These are phyloP conservation scores for Erpornis zantholeuca DNA, from an alignment of 2,113 vertebrate genomes.

Conservation along the genomic window DNA sequence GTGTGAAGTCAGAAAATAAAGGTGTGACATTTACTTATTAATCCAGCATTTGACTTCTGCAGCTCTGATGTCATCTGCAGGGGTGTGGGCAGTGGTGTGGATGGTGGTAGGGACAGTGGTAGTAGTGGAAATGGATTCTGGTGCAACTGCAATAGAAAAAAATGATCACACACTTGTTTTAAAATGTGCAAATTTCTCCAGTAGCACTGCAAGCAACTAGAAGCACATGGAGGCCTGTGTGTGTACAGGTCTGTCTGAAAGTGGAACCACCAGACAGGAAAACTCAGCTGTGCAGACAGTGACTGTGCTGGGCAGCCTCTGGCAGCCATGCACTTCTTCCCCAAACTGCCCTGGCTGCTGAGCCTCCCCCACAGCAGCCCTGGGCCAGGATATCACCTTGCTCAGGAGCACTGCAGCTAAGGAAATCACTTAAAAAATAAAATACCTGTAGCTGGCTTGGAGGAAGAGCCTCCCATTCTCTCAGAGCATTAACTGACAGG, in stretches of 20 bases:
- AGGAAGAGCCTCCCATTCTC: background rate
- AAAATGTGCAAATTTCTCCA: rapidly evolving
- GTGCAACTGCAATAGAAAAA: background rate
- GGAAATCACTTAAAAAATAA: background rate
- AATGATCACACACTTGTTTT: background rate
- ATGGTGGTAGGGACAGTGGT: background rate
- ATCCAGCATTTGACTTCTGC: background rate
- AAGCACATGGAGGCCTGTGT: rapidly evolving
- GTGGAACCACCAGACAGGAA: background rate
- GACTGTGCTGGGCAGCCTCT: background rate
- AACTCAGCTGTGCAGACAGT: rapidly evolving
- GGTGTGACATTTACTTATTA: background rate
- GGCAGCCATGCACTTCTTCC: background rate
- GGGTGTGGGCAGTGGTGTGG: background rate
- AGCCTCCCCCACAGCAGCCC: background rate
- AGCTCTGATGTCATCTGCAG: background rate
- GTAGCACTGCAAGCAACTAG: background rate
- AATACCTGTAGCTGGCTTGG: background rate
- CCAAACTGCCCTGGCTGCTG: rapidly evolving
- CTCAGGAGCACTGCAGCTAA: background rate
- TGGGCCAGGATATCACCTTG: background rate
- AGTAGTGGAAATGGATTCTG: background rate
- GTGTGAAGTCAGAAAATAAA: background rate
- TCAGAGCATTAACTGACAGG: background rate
- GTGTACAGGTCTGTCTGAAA: background rate